A percentile compares a stretch with the other conserved stretches of the same genome.
Evolutionary conservation across 2,888 invertebrate genomes (phyloP).

Genomic region (Caenorhabditis macrosperma): DNA sequence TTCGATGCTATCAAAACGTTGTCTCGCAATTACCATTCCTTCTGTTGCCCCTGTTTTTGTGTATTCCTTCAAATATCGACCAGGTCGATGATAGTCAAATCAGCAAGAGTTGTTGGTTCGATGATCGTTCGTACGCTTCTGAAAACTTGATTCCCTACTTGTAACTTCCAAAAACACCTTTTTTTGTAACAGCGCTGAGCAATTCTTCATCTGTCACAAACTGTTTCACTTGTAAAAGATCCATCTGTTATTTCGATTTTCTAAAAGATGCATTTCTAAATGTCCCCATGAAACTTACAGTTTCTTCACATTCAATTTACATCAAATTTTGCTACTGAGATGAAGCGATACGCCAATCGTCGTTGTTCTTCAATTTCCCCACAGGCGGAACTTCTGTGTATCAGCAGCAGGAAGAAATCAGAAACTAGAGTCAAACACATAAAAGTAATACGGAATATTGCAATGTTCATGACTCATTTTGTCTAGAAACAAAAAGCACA

Average conservation of each 20-base stretch:
- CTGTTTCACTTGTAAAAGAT: too few relatives aligned
- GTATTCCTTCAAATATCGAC: constrained; percentile 19
- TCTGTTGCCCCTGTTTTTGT: constrained; percentile 26
- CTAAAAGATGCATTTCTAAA: too few relatives aligned
- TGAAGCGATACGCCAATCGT: too few relatives aligned
- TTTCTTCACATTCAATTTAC: too few relatives aligned
- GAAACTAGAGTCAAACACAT: not conserved
- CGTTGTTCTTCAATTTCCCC: too few relatives aligned
- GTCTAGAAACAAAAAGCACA: constrained; percentile 4
- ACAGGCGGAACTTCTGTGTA: too few relatives aligned
- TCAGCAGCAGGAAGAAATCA: constrained; percentile 15
- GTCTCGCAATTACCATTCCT: constrained; percentile 42
- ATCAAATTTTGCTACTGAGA: too few relatives aligned
- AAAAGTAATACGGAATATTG: constrained; percentile 45
- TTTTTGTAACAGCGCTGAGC: not conserved
- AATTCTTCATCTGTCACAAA: too few relatives aligned
- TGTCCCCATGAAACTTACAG: too few relatives aligned
- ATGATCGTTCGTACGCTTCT: not conserved
- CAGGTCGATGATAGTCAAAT: constrained; percentile 10
- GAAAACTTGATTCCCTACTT: not conserved
- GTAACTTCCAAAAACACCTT: too few relatives aligned
- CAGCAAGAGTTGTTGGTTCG: constrained; percentile 6
- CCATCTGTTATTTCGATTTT: too few relatives aligned
- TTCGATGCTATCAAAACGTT: constrained; percentile 51
- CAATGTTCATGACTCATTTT: constrained; percentile 39